These are phyloP conservation scores for Notechis scutatus DNA, from an alignment of 2,113 vertebrate species.

Conservation along the genomic window DNA sequence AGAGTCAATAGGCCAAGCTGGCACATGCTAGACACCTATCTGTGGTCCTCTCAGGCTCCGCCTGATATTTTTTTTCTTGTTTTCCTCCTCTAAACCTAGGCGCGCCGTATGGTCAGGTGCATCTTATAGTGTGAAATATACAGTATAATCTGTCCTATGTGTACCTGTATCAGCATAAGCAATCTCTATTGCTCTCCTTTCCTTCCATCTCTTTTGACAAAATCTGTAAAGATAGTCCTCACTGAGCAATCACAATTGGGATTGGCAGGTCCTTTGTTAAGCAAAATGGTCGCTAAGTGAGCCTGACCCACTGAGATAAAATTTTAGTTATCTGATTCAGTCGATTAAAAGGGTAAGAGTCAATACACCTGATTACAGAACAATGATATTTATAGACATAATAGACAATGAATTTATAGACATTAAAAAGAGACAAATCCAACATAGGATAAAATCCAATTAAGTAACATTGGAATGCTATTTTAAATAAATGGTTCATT, in stretches of 20 bases:
- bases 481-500: not conserved
- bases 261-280: not conserved
- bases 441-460: constrained; percentile 38
- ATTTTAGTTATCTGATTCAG: constrained; percentile 46
- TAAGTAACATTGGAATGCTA: constrained; percentile 3
- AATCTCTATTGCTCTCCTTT: not conserved
- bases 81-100: too few species aligned
- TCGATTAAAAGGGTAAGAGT: constrained; percentile 60
- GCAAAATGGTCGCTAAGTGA: not conserved
- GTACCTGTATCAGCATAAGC: not conserved
- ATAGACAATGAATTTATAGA: constrained; percentile 20
- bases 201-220: not conserved
- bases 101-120: too few species aligned
- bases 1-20: too few species aligned
- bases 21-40: too few species aligned
- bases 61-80: too few species aligned
- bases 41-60: too few species aligned
- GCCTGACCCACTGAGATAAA: constrained; percentile 34
- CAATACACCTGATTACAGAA: constrained; percentile 61
- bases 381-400: constrained; percentile 26
- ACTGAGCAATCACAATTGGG: not conserved
- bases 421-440: constrained; percentile 40
- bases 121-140: too few species aligned
- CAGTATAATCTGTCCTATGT: not conserved
- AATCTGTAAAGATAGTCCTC: not conserved